Conservation (phyloP, 2,113 vertebrate species). For the Scomber colias region DNA sequence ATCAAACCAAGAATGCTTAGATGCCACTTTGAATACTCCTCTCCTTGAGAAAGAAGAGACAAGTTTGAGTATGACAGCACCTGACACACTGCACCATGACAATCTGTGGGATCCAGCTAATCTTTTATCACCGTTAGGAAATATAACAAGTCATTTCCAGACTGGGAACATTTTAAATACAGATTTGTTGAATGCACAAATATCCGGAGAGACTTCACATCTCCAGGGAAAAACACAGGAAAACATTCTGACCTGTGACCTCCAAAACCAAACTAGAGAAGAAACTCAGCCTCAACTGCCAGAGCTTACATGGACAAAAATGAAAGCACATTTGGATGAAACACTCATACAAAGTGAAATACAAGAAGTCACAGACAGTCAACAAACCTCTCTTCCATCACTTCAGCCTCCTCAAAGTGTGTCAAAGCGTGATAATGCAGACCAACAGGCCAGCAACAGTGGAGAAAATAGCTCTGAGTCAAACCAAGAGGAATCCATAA, state of each 20-base stretch:
- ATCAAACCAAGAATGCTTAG: slow-evolving; percentile 12
- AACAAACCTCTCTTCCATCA: neutral
- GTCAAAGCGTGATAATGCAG: neutral
- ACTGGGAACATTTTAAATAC: neutral
- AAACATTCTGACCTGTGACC: slow-evolving; percentile 8
- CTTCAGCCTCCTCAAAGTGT: slow-evolving; percentile 9
- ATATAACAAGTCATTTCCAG: neutral
- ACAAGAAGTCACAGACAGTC: neutral
- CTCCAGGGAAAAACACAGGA: slow-evolving; percentile 33
- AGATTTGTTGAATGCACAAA: slow-evolving; percentile 20
- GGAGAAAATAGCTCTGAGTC: neutral
- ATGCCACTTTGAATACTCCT: neutral
- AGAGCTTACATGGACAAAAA: slow-evolving; percentile 1
- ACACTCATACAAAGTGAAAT: neutral
- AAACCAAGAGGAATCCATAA: neutral
- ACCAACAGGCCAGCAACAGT: neutral
- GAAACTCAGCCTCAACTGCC: slow-evolving; percentile 1
- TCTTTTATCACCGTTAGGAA: neutral
- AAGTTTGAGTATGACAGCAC: neutral
- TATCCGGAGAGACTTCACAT: neutral
- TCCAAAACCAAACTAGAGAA: slow-evolving; percentile 3
- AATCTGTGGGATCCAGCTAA: neutral
- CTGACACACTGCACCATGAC: neutral
- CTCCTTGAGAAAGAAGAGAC: neutral
- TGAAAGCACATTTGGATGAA: slow-evolving; percentile 11